Base-by-base conservation (phyloP, 2,797 vertebrate species). In the Clamator glandarius region DNA sequence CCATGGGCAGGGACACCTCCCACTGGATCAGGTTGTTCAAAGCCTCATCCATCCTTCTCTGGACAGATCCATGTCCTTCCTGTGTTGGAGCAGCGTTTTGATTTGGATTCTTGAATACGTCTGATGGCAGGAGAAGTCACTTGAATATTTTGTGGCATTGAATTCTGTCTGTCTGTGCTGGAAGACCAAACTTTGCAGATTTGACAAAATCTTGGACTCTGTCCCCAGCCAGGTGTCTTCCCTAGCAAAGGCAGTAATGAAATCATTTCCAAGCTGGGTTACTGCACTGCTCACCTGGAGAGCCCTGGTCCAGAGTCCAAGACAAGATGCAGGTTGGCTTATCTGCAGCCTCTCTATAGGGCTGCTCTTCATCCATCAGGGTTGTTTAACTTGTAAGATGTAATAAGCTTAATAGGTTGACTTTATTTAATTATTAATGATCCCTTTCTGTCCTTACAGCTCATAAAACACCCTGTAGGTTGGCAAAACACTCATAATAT, bases 371-470 rank as follows among this genome's bases (percentile, higher is more conserved):
- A 3, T 86, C 58, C 3, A 0, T 87, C 57, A 6, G 50, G 64
- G 91, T 11, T 94, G 52, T 79, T 85, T 94, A 87, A 79, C 91
- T 73, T 83, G 31, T 88, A 91, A 95, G 86, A 92, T 86, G 84
- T 98, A 98, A 98, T 98, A 98, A 97, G 97, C 98, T 98, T 97
- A 98, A 98, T 98, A 97, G 44, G 95, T 97, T 97, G 97, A 96
- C 95, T 98, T 98, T 97, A 97, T 98, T 98, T 98, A 98, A 98
- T 98, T 98, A 98, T 98, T 97, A 97, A 97, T 96, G 92, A 92
- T 97, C 95, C 92, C 84, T 92, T 96, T 96, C 96, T 92, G 67
- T 96, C 97, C 96, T 95, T 95, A 94, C 52, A 91, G 97, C 96
- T 97, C 98, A 96, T 98, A 98, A 98, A 98, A 97, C 97, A 98